Evolutionary conservation across 2,888 invertebrate species (phyloP), one percentile per base, ranked within the genome.

Genomic region (Chaitophorus viminalis): DNA sequence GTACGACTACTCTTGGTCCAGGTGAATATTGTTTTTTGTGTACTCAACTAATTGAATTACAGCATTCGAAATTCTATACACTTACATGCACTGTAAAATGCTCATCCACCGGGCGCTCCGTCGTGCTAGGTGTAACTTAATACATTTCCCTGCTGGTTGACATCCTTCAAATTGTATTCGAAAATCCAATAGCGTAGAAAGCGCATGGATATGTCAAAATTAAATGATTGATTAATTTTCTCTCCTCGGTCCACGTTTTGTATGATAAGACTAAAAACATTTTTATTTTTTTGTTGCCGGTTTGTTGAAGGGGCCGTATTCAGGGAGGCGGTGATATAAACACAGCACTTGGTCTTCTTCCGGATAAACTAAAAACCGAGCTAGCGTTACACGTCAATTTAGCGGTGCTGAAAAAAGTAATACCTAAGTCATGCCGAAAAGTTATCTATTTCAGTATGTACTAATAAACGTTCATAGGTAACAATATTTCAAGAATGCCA

Each of bases 1-100:
- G 98, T 99, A 98, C 92, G 98, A 98, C 92, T 99, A 99, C 92
- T 98, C 98, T 52, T 98, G 98, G 98, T 98, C 98, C 5, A 93
- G 93, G 93, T 93, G 65, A 87, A 72, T 79, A 86, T 86, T 46
- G 31, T 72, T 36, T 60, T 29, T 79, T 72, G 78, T 86, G 11
- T 86, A 54, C 78, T 1, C 29, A 72, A 29, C 86, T 86, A 79
- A 86, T 86, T 72, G 86, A 86, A 78, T 54, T 65, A 85, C 33
- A 25, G 68, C 14, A 52, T 78, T 78, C 18, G 85, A 70, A 85
- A 85, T 70, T 36, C 85, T 52, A 85, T 77, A 85, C 52, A n/a
- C 33, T 33, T 33, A 46, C 25, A 65, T 39, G 33, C 25, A 60
- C 18, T 60, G 60, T 82, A 60, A 54, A 83, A 75, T 39, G 21